Evolutionary conservation across 2,888 invertebrate genomes (phyloP).

Genomic region (Quadroppia sp.): DNA sequence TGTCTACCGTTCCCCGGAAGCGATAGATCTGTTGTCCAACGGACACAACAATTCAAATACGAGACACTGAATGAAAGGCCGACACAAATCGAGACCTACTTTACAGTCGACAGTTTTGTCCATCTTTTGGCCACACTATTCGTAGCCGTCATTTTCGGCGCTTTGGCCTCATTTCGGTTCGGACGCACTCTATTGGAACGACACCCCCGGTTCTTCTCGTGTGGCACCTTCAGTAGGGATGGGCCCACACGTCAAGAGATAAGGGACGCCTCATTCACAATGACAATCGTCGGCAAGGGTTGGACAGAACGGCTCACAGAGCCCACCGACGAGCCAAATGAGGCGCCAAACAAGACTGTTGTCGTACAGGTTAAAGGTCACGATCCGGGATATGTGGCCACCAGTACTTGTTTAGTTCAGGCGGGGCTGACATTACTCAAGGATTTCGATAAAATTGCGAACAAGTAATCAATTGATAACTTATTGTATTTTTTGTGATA

Average conservation of each 20-base stretch:
- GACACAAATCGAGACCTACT: conserved; percentile 57
- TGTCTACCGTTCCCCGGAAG: conserved; percentile 75
- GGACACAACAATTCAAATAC: conserved; percentile 73
- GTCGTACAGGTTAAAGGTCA: conserved; percentile 50
- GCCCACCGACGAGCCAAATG: background rate
- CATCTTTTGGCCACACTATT: too few species aligned
- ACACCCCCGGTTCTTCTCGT: conserved; percentile 56
- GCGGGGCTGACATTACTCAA: conserved; percentile 70
- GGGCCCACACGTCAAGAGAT: conserved; percentile 57
- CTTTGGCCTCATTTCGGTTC: background rate
- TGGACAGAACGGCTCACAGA: conserved; percentile 62
- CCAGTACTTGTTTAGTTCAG: conserved; percentile 67
- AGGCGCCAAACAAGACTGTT: conserved; percentile 54
- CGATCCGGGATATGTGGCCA: conserved; percentile 77
- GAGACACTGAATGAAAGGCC: conserved; percentile 67
- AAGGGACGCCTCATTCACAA: conserved; percentile 61
- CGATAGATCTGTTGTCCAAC: conserved; percentile 73
- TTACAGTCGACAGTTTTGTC: background rate
- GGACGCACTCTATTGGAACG: conserved; percentile 51
- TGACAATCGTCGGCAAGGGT: conserved; percentile 62
- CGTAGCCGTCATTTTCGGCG: background rate
- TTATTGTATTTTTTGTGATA: too few species aligned
- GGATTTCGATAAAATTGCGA: conserved; percentile 71
- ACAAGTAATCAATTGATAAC: conserved; percentile 22
- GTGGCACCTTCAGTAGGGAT: conserved; percentile 55